Base-by-base conservation (phyloP, 2,888 invertebrate species). In the Dynastes tityus region DNA sequence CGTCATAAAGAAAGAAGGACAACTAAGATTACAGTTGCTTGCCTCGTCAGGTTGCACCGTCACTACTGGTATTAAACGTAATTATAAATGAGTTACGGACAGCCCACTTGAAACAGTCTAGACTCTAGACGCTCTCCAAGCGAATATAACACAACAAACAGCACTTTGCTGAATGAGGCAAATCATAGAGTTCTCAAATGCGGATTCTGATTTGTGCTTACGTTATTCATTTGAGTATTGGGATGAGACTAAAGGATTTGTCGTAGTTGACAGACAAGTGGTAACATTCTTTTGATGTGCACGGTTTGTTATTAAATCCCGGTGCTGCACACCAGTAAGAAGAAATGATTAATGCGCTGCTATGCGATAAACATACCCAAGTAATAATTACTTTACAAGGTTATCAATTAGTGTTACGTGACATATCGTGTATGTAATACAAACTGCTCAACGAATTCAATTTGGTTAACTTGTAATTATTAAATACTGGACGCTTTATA, bases 11-110 rank as follows among this genome's bases (percentile, higher is more conserved):
- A 55, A 55, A 55, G 55, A 55, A 61, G 45, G 63, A 61, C 61
- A 40, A 40, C 40, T 29, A 29, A 74, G 45, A 40, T 63, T 74
- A 74, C 68, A 40, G 68, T 68, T 58, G 76, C 64, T 64, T 27
- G 51, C 68, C 58, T 68, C 55, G 67, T 45, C 73, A 61, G 40
- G 61, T 29, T 27, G 55, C 68, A 68, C 76, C 55, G 55, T 40
- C 51, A 71, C 70, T 76, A 79, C 76, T 70, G 76, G 76, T 79
- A 79, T 79, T 79, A 79, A 74, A 76, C 70, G 79, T 68, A 79
- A 79, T 79, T 79, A 79, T 79, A 79, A 79, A 79, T 76, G 79
- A 79, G 79, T 79, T 79, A 79, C 78, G 75, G 70, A 63, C 76
- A 63, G 64, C 76, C 76, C 78, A 79, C 78, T 79, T 63, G 79